These are phyloP conservation scores for Platysternon megacephalum DNA, from an alignment of 2,113 vertebrate species.

Conservation along the genomic window DNA sequence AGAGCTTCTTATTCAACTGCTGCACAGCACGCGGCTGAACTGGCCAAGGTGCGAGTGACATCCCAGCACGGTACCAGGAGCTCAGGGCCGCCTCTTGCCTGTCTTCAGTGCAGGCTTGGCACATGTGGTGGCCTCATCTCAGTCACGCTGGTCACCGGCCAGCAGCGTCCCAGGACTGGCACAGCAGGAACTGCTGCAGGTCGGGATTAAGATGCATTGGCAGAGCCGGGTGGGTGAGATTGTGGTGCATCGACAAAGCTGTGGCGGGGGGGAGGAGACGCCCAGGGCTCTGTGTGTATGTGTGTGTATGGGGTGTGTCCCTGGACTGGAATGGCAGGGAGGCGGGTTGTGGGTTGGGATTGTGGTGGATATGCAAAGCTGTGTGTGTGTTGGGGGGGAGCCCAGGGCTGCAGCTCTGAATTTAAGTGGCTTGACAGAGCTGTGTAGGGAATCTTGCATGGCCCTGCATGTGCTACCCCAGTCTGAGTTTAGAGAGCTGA, in stretches of 20 bases:
- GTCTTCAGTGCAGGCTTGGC: too few relatives aligned
- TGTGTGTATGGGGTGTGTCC: too few relatives aligned
- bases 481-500: neutral
- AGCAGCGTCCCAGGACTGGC: neutral
- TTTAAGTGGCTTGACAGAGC: neutral
- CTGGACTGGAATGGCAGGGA: neutral
- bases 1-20: neutral
- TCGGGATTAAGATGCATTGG: too few relatives aligned
- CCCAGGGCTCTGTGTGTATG: neutral
- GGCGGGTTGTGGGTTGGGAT: neutral
- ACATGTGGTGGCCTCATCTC: too few relatives aligned
- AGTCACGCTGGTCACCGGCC: too few relatives aligned
- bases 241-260: neutral
- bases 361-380: neutral
- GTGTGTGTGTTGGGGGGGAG: neutral
- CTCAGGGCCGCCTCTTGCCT: too few relatives aligned
- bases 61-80: too few relatives aligned
- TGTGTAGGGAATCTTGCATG: neutral
- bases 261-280: neutral
- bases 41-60: neutral
- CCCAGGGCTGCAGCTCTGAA: neutral
- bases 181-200: too few relatives aligned
- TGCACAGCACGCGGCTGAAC: neutral
- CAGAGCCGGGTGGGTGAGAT: neutral
- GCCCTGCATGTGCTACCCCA: neutral